Evolutionary conservation across 2,888 invertebrate genomes (phyloP), one percentile per base, ranked within the genome.

Genomic region (Mythimna loreyi): DNA sequence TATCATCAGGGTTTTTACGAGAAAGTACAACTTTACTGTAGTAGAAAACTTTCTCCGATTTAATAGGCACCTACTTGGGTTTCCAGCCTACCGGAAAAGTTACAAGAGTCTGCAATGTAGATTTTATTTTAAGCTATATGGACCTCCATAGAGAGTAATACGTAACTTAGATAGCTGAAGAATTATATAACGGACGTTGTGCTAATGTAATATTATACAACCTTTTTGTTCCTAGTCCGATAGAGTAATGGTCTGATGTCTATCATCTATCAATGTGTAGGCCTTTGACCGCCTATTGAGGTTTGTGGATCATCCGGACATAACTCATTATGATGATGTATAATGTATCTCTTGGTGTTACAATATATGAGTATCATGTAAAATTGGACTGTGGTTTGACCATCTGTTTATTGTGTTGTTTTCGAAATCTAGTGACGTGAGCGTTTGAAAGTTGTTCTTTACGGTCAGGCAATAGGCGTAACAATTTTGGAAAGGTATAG

Each of bases 31-130:
- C 47, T 59, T 19, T 16, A 6, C 47, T 59, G 21, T 16, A 6
- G 25, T 21, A 25, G 40, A 50, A 56, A 71, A 59, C 72, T 77
- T 75, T 75, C 56, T 57, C 61, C 25, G 23, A 16, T 56, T 55
- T 47, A 56, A 40, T 63, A 33, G 28, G 28, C 28, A 28, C 8
- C 3, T 36, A 40, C 45, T 28, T 11, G 62, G 58, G 53, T 76
- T 71, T 77, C 52, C 72, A 77, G 55, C 65, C 40, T 78, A 49
- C 40, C 36, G 73, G 78, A 78, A 78, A 78, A 77, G 23, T 49
- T 59, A 61, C 49, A 53, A 59, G 36, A 59, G 23, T 59, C 23
- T 45, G 53, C 45, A 13, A 21, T 21, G 33, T 52, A 59, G 58
- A 67, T 49, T 59, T 59, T 9, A 67, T 28, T 40, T 11, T 70